phyloP scores from a whole-genome alignment of 2,113 vertebrate genomes.

The Pantherophis guttatus region DNA sequence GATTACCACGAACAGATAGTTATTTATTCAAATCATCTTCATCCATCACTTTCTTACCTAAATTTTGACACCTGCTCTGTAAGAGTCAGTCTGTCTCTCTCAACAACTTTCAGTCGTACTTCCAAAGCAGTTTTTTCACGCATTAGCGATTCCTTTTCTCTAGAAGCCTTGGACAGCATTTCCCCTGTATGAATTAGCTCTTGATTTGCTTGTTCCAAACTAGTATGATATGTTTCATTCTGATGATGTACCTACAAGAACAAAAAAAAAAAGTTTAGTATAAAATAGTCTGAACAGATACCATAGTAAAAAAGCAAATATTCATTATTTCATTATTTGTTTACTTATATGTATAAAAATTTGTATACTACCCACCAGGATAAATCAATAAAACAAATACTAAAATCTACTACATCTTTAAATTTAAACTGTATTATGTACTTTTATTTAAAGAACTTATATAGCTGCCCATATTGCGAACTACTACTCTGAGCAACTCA shows the following conservation, averaged over 20 bases:
- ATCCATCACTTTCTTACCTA: conserved; percentile 66
- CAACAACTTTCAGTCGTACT: conserved; percentile 60
- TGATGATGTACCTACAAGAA: conserved; percentile 65
- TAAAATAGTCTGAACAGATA: not conserved
- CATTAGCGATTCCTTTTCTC: conserved; percentile 69
- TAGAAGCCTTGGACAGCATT: conserved; percentile 37
- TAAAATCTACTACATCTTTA: not conserved
- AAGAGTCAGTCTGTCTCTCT: conserved; percentile 64
- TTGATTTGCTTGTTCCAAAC: conserved; percentile 63
- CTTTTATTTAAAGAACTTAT: not conserved
- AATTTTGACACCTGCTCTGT: conserved; percentile 71
- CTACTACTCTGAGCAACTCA: not conserved
- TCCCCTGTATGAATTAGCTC: conserved; percentile 56
- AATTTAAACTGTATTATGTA: not conserved
- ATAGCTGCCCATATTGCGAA: not conserved
- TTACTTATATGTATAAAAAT: not conserved
- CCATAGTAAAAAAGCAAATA: not conserved
- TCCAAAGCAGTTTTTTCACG: conserved; percentile 69
- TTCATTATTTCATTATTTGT: not conserved
- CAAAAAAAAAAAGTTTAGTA: not conserved
- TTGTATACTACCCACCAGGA: not conserved
- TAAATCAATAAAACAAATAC: not conserved
- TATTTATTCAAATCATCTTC: not conserved
- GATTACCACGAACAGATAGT: not conserved
- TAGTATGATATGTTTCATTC: conserved; percentile 42